phyloP scores from a whole-genome alignment of 1,140 invertebrate genomes.

The Lordiphosa collinella region DNA sequence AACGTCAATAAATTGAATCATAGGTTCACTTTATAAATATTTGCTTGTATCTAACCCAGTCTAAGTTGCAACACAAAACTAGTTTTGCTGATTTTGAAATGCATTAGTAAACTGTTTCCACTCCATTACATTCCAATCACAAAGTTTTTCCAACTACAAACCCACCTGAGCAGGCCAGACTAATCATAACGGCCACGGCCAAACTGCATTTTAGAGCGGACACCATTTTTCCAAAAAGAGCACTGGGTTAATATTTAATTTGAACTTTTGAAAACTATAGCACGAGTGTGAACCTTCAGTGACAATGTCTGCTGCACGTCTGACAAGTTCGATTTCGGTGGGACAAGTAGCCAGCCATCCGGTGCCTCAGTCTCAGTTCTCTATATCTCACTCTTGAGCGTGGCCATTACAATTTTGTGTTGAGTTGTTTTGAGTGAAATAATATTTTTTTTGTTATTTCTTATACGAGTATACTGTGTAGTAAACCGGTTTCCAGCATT shows the following conservation, averaged over 20 bases:
- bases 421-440: conserved; percentile 30
- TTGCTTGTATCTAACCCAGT: no score
- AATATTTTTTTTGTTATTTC: background rate
- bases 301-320: conserved; percentile 65
- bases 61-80: no score
- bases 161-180: conserved; percentile 65
- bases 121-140: background rate
- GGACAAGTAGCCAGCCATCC: background rate
- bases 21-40: no score
- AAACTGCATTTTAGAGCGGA: conserved; percentile 66
- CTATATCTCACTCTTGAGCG: no score
- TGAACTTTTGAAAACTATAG: background rate
- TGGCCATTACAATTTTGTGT: no score
- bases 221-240: conserved; percentile 50
- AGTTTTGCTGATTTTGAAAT: no score
- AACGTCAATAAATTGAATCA: background rate
- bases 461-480: no score
- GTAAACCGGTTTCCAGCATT: background rate
- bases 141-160: conserved; percentile 18
- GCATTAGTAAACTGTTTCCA: conserved; percentile 1
- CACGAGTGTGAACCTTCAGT: conserved; percentile 33
- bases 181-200: conserved; percentile 67
- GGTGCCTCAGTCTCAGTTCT: background rate
- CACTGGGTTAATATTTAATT: background rate
- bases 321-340: conserved; percentile 22